Percentiles rank a stretch among this genome's conserved stretches.
Conservation (phyloP, 2,888 invertebrate species). For the Synergus japonicus region DNA sequence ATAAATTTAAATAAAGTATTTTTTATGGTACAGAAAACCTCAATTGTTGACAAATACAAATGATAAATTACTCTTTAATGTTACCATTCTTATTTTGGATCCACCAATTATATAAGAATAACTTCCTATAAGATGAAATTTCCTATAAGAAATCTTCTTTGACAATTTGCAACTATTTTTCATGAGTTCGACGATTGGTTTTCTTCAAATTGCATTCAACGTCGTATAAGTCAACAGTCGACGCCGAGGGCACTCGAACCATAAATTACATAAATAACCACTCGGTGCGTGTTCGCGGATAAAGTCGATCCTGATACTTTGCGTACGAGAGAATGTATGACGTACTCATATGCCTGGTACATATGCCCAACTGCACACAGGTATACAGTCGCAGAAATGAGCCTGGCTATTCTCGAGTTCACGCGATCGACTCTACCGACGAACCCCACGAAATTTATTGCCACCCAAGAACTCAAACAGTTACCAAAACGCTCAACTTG, state of each 20-base stretch:
- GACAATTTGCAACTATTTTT: not conserved
- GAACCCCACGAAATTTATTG: constrained; percentile 34
- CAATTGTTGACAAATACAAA: no score
- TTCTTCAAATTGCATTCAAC: constrained; percentile 41
- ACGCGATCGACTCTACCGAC: constrained; percentile 45
- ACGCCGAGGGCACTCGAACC: constrained; percentile 50
- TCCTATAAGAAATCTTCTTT: not conserved
- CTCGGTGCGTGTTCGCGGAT: constrained; percentile 45
- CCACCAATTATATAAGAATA: no score
- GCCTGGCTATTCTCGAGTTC: constrained; percentile 42
- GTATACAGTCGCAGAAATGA: constrained; percentile 29
- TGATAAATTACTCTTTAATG: no score
- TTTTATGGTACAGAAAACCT: not conserved
- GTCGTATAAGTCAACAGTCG: constrained; percentile 38
- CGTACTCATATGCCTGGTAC: constrained; percentile 32
- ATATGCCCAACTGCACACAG: constrained; percentile 6
- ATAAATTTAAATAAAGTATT: constrained; percentile 42
- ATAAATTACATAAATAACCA: constrained; percentile 58
- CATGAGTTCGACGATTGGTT: constrained; percentile 6
- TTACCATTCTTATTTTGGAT: no score
- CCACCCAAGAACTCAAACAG: constrained; percentile 16
- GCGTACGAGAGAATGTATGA: constrained; percentile 29
- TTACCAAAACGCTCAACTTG: constrained; percentile 31
- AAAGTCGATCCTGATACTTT: constrained; percentile 44
- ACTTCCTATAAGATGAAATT: no score